Evolutionary conservation across 1,140 invertebrate genomes (phyloP), one percentile per base, ranked within the genome.

Genomic region (Lasioglossum baleicum): DNA sequence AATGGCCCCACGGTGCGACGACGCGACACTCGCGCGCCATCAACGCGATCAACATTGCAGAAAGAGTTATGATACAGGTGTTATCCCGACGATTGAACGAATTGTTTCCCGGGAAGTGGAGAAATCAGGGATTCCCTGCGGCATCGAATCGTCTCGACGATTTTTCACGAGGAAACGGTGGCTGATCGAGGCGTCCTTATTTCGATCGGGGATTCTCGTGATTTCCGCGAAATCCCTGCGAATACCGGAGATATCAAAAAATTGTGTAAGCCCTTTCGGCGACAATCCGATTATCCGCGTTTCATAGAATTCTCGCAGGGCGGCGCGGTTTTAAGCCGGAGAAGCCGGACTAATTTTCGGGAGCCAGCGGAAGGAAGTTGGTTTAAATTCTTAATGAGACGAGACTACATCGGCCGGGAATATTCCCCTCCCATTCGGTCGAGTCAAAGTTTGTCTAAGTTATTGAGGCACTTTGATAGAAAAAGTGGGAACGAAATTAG

Each of bases 231-330:
- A 48, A 48, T 48, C 44, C 44, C 44, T 10, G 44, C 15, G 15
- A 56, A 15, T 15, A 20, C 20, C 44, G 51, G 20, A 42, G 53
- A 75, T 75, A 75, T 75, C 15, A 35, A 13, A 56, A 44, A 68
- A 68, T 40, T 40, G 63, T 35, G n/a, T 17, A 13, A 42, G 63
- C n/a, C 22, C 20, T 42, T 20, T n/a, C 51, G 20, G n/a, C 40
- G n/a, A 17, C 15, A 58, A 68, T 75, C 53, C 40, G 74, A 76
- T 76, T 76, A 76, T 53, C 53, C 35, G 44, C 26, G 53, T 69
- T 58, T 26, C 53, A 7, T 10, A 1, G 20, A 56, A n/a, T 69
- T 58, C 35, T 60, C 74, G 10, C 74, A 5, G 5, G 35, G 35
- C 35, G 7, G 40, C n/a, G 10, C 65, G 20, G 53, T 69, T 76